Evolutionary conservation across 2,797 vertebrate genomes (phyloP).

Genomic region (Falco novaeseelandiae): DNA sequence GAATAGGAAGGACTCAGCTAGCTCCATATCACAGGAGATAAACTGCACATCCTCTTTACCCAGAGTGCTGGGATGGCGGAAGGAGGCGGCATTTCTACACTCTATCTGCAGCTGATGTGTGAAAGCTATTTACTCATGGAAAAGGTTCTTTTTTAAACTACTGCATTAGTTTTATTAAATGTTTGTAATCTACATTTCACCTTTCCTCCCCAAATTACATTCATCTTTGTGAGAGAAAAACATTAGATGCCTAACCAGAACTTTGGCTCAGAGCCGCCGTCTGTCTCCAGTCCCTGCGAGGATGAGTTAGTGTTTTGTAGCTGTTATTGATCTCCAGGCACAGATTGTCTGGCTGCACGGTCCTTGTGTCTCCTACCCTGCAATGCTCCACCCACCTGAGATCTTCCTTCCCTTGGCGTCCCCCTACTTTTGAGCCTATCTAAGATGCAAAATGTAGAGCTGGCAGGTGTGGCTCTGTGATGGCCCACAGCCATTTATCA

Average conservation of each 20-base stretch:
- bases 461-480: slow-evolving; percentile 64
- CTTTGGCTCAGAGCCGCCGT: slow-evolving; percentile 18
- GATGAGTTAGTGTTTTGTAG: slow-evolving; percentile 60
- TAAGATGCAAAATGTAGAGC: slow-evolving; percentile 6
- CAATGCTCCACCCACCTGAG: neutral
- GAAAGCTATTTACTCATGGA: neutral
- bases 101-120: neutral
- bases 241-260: slow-evolving; percentile 38
- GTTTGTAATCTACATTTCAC: slow-evolving; percentile 76
- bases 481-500: slow-evolving; percentile 75
- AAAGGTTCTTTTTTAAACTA: slow-evolving; percentile 79
- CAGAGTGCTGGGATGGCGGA: rapidly evolving
- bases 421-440: neutral
- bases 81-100: neutral
- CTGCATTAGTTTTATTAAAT: slow-evolving; percentile 89
- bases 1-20: neutral
- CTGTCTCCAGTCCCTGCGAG: slow-evolving; percentile 3
- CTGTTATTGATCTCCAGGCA: slow-evolving; percentile 60
- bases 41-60: neutral
- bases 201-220: slow-evolving; percentile 71
- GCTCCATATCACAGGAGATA: neutral
- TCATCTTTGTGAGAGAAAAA: slow-evolving; percentile 7
- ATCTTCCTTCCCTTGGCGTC: neutral
- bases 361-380: neutral
- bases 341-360: neutral